Percentiles rank a stretch among this genome's conserved stretches.
These are phyloP conservation scores for Gila robusta DNA, from an alignment of 2,797 vertebrate species.

Conservation along the genomic window DNA sequence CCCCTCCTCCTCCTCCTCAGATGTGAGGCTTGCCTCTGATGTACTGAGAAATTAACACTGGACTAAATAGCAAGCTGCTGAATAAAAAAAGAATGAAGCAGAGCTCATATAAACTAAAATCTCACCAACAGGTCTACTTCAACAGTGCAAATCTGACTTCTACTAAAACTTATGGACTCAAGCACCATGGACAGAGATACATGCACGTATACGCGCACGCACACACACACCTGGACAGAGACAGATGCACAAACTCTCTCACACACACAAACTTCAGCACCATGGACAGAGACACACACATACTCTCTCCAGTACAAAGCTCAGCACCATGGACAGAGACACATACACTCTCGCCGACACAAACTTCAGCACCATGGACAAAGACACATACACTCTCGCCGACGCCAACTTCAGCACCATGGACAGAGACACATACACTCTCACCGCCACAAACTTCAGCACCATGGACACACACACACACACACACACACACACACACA, in stretches of 20 bases:
- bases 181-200: slow-evolving; percentile 35
- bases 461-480: neutral
- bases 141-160: neutral
- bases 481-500: too few species aligned
- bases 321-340: too few species aligned
- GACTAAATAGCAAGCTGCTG: neutral
- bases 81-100: too few species aligned
- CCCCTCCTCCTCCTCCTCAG: too few species aligned
- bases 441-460: neutral
- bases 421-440: neutral
- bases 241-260: too few species aligned
- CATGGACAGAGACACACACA: slow-evolving; percentile 19
- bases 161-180: neutral
- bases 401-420: neutral
- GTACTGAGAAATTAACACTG: neutral
- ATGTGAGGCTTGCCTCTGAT: neutral
- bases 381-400: neutral
- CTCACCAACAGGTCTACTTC: neutral
- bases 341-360: neutral
- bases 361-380: neutral
- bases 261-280: neutral
- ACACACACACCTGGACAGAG: too few species aligned
- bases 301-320: too few species aligned
- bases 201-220: neutral
- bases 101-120: neutral